Percentiles rank a stretch among this genome's conserved stretches.
Conservation (phyloP, 2,888 invertebrate genomes). For the Quadroppia sp. region DNA sequence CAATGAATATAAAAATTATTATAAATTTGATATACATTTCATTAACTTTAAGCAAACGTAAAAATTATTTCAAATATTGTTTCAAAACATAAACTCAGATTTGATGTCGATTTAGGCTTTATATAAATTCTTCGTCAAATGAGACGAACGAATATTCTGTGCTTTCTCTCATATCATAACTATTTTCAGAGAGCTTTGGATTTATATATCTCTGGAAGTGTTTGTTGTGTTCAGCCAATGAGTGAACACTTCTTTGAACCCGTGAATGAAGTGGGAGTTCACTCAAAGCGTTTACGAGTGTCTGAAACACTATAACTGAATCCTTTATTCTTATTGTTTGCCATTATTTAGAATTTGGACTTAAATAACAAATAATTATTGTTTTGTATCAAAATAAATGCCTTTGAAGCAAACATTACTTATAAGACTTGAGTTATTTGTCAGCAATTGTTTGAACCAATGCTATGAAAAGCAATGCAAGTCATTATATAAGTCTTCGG, state of each 20-base stretch:
- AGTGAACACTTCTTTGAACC: not conserved
- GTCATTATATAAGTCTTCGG: too few relatives aligned
- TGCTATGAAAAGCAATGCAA: too few relatives aligned
- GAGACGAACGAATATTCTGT: not conserved
- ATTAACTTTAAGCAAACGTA: not conserved
- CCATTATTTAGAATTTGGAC: not conserved
- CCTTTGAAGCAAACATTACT: not conserved
- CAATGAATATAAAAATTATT: constrained; percentile 5
- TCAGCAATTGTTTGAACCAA: too few relatives aligned
- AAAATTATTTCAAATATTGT: not conserved
- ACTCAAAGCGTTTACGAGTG: not conserved
- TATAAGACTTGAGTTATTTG: not conserved
- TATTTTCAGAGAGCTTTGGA: not conserved
- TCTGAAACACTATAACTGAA: constrained; percentile 22
- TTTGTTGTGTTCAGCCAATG: constrained; percentile 1
- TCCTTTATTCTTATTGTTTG: not conserved
- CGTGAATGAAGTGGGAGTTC: constrained; percentile 25
- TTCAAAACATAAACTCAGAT: too few relatives aligned
- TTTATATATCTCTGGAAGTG: not conserved
- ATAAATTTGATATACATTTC: constrained; percentile 17
- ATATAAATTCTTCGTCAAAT: too few relatives aligned
- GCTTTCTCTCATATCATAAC: not conserved
- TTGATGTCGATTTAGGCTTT: too few relatives aligned
- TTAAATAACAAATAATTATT: not conserved
- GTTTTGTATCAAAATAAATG: not conserved